Evolutionary conservation across 2,113 vertebrate genomes (phyloP).

Genomic region (Pteruthius melanotis): DNA sequence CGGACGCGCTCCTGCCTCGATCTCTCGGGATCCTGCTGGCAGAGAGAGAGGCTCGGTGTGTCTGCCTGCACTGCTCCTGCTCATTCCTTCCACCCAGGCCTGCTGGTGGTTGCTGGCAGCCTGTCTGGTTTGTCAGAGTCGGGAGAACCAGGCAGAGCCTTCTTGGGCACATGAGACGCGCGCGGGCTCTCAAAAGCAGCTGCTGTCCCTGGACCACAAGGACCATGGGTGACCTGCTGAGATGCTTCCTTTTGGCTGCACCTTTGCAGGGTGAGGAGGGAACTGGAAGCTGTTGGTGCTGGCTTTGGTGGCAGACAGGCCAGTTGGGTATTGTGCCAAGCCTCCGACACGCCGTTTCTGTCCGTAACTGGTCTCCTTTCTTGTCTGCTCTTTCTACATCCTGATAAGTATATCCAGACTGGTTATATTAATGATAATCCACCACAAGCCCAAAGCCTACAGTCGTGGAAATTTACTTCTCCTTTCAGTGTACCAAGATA

Average conservation of each 20-base stretch:
- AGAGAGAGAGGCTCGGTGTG: neutral
- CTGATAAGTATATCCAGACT: neutral
- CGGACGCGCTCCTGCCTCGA: accelerated
- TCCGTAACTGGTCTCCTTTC: neutral
- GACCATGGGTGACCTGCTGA: neutral
- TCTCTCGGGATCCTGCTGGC: neutral
- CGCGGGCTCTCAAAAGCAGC: neutral
- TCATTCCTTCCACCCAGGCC: neutral
- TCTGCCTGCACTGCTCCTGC: neutral
- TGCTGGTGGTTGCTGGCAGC: neutral
- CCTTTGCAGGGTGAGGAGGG: neutral
- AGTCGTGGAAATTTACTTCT: neutral
- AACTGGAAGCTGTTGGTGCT: neutral
- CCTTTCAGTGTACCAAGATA: neutral
- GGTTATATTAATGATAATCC: neutral
- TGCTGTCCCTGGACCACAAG: neutral
- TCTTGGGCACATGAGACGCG: neutral
- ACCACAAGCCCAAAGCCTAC: neutral
- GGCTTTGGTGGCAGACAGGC: neutral
- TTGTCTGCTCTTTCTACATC: neutral
- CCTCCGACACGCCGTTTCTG: neutral
- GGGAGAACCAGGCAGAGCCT: neutral
- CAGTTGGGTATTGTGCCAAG: neutral
- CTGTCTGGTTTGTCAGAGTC: neutral
- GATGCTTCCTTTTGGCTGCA: neutral